Conservation (phyloP, 2,797 vertebrate genomes). For the Fringilla coelebs region DNA sequence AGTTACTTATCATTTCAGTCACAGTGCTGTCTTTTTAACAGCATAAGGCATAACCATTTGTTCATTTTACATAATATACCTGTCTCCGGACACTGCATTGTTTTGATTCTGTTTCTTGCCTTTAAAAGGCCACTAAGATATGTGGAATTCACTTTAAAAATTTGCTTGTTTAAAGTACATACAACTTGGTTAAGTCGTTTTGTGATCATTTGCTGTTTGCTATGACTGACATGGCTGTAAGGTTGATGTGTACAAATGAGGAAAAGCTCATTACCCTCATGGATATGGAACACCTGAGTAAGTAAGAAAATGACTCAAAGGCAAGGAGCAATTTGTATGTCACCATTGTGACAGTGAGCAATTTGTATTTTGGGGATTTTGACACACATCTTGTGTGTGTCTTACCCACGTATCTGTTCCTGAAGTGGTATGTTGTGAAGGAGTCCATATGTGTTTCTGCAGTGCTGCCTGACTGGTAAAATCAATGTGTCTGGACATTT, state of each 20-base stretch:
- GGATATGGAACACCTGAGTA: not conserved
- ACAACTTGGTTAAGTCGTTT: conserved; percentile 21
- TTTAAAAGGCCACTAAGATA: not conserved
- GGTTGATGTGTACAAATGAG: conserved; percentile 15
- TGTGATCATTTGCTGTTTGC: conserved; percentile 1
- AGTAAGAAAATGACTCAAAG: not conserved
- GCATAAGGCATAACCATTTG: not conserved
- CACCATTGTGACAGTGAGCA: not conserved
- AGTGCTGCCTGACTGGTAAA: not conserved
- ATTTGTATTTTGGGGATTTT: not conserved
- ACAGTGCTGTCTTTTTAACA: not conserved
- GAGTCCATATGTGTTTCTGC: not conserved
- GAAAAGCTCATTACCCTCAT: not conserved
- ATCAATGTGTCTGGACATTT: not conserved
- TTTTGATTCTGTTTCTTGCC: not conserved
- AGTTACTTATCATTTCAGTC: not conserved
- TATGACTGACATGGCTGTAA: not conserved
- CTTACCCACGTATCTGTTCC: not conserved
- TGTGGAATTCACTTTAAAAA: not conserved
- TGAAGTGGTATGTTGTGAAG: not conserved
- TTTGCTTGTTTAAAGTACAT: not conserved
- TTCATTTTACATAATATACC: not conserved
- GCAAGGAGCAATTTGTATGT: not conserved
- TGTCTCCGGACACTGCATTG: not conserved
- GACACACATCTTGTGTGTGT: not conserved